Evolutionary conservation across 2,888 invertebrate genomes (phyloP).

Genomic region (Drosophila mimetica): DNA sequence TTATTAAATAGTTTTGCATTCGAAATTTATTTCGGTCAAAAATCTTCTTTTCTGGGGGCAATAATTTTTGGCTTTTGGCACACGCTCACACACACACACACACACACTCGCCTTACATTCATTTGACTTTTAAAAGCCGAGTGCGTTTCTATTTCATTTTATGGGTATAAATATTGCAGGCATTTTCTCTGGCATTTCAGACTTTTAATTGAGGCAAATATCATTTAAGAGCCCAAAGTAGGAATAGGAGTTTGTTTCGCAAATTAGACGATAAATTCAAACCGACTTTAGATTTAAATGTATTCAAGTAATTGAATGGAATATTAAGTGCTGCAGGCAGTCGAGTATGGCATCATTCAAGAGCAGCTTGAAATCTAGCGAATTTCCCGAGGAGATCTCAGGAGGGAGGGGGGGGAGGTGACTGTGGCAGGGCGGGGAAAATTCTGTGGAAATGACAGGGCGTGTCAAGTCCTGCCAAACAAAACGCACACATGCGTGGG

Average conservation of each 20-base stretch:
- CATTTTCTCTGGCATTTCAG: constrained; percentile 24
- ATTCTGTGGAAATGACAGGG: constrained; percentile 67
- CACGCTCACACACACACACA: constrained; percentile 4
- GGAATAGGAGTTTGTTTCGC: neutral
- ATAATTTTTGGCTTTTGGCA: constrained; percentile 54
- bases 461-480: constrained; percentile 55
- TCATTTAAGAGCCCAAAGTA: constrained; percentile 11
- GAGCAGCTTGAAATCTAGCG: constrained; percentile 12
- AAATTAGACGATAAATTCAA: constrained; percentile 30
- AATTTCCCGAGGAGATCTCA: constrained; percentile 3
- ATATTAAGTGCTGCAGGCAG: constrained; percentile 15
- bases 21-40: constrained; percentile 58
- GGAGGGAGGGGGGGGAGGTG: neutral
- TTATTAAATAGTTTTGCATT: constrained; percentile 72
- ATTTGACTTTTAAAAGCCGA: constrained; percentile 26
- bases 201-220: constrained; percentile 42
- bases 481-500: constrained; percentile 40
- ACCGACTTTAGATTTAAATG: constrained; percentile 17
- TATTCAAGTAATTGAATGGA: constrained; percentile 30
- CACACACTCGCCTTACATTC: constrained; percentile 31
- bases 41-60: constrained; percentile 38
- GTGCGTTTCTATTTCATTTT: constrained; percentile 34
- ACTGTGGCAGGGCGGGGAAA: constrained; percentile 1
- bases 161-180: constrained; percentile 28
- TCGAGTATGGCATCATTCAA: constrained; percentile 11